These are phyloP conservation scores for Bhutanitis thaidina DNA, from an alignment of 2,888 invertebrate species.

Conservation along the genomic window DNA sequence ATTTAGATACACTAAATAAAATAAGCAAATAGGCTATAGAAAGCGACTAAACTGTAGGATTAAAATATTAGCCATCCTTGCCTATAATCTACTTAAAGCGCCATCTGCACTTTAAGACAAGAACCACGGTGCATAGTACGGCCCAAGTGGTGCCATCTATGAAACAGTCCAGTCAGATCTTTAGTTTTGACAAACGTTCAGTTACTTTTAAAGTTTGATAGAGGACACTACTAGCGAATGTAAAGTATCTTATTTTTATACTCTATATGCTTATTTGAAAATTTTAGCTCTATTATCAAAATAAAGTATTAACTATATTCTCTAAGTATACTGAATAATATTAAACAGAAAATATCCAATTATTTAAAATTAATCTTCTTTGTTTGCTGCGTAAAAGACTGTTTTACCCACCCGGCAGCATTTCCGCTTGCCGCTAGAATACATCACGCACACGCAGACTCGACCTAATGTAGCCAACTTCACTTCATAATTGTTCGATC, in stretches of 20 bases:
- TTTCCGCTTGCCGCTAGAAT: slow-evolving; percentile 72
- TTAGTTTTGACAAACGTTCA: not conserved
- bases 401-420: slow-evolving; percentile 52
- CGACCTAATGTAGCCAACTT: slow-evolving; percentile 58
- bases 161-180: not conserved
- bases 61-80: no score
- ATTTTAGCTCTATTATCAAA: not conserved
- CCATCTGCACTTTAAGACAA: not conserved
- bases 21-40: no score
- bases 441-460: slow-evolving; percentile 68
- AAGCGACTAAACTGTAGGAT: no score
- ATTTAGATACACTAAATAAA: no score
- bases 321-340: slow-evolving; percentile 8
- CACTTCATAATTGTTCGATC: slow-evolving; percentile 75
- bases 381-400: slow-evolving; percentile 61
- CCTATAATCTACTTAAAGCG: not conserved
- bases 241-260: no score
- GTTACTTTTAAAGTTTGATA: not conserved
- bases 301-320: not conserved
- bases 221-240: not conserved
- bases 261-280: no score
- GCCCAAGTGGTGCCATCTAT: not conserved
- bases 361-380: slow-evolving; percentile 18
- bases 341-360: slow-evolving; percentile 5
- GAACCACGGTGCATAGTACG: not conserved